Evolutionary conservation across 2,888 invertebrate species (phyloP).

Genomic region (Plebejus anna): DNA sequence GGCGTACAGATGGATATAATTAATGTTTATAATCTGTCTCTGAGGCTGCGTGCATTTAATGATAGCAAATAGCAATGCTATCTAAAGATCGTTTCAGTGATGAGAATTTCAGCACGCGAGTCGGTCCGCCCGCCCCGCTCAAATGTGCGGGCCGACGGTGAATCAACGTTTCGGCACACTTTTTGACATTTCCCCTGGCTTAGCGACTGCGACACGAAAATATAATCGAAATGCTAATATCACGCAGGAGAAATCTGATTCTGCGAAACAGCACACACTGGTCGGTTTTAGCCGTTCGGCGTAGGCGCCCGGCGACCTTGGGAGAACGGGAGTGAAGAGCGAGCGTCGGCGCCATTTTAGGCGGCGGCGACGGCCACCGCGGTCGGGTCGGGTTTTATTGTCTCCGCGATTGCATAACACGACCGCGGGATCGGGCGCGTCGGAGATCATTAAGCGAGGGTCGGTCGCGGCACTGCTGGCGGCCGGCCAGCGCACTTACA

Average conservation of each 20-base stretch:
- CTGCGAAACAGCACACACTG: slow-evolving; percentile 65
- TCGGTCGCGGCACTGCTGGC: slow-evolving; percentile 47
- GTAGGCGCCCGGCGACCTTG: slow-evolving; percentile 76
- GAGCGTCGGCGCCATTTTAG: slow-evolving; percentile 77
- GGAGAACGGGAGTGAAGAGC: slow-evolving; percentile 63
- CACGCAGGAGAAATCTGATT: slow-evolving; percentile 70
- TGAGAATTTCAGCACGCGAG: not conserved
- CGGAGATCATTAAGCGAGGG: slow-evolving; percentile 41
- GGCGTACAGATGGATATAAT: slow-evolving; percentile 5
- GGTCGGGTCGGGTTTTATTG: slow-evolving; percentile 76
- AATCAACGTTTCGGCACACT: slow-evolving; percentile 12
- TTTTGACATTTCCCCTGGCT: slow-evolving; percentile 17
- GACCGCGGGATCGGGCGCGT: slow-evolving; percentile 21
- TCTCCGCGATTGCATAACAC: slow-evolving; percentile 74
- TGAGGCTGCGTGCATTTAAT: not conserved
- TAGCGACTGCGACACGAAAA: slow-evolving; percentile 63
- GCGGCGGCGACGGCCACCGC: slow-evolving; percentile 63
- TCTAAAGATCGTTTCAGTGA: not conserved
- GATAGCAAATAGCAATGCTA: not conserved
- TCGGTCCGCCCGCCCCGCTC: not conserved
- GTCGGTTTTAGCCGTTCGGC: slow-evolving; percentile 68
- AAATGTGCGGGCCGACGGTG: not conserved
- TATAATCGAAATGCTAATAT: slow-evolving; percentile 68
- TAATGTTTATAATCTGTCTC: slow-evolving; percentile 9
- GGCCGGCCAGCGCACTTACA: slow-evolving; percentile 85